Evolutionary conservation across 1,140 invertebrate species (phyloP).

Genomic region (Microplitis mediator): DNA sequence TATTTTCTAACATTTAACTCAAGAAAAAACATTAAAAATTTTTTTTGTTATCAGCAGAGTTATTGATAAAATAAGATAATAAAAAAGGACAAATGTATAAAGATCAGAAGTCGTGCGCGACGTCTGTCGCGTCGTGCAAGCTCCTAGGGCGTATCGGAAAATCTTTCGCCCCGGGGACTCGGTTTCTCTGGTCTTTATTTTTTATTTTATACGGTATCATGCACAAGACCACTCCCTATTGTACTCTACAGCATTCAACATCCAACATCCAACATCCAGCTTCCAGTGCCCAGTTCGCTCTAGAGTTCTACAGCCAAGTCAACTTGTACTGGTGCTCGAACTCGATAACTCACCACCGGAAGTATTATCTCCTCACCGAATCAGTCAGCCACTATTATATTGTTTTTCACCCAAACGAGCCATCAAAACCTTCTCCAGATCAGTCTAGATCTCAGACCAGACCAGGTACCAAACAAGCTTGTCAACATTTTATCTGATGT

Average conservation of each 20-base stretch:
- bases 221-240: slow-evolving; percentile 25
- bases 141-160: slow-evolving; percentile 26
- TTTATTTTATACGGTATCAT: slow-evolving; percentile 2
- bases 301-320: background rate
- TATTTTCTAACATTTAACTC: too few relatives aligned
- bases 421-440: background rate
- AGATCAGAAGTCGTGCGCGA: slow-evolving; percentile 23
- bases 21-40: background rate
- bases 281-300: too few relatives aligned
- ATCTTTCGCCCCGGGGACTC: slow-evolving; percentile 24
- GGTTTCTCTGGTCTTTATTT: background rate
- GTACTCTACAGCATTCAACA: too few relatives aligned
- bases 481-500: background rate
- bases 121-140: slow-evolving; percentile 24
- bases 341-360: slow-evolving; percentile 41
- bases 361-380: slow-evolving; percentile 34
- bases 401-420: slow-evolving; percentile 36
- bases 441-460: too few relatives aligned
- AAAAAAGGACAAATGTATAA: background rate
- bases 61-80: background rate
- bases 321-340: background rate
- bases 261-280: too few relatives aligned
- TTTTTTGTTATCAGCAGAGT: background rate
- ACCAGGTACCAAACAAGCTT: background rate
- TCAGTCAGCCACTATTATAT: slow-evolving; percentile 30